A percentile compares a stretch with the other conserved stretches of the same genome.
These are phyloP conservation scores for Archivesica marissinica DNA, from an alignment of 1,140 invertebrate species.

Conservation along the genomic window DNA sequence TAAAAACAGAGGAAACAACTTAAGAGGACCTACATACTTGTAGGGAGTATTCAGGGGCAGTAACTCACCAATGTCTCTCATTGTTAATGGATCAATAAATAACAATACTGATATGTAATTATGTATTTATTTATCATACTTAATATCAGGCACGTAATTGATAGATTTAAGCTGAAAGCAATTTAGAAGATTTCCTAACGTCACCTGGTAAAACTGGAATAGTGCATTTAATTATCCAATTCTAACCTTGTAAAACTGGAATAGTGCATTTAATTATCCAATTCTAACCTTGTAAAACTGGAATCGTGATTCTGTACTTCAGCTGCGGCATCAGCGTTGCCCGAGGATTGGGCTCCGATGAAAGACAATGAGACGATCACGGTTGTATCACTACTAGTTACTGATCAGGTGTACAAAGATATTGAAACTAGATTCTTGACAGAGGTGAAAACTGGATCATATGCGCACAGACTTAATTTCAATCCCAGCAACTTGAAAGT, in stretches of 20 bases:
- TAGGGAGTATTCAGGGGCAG: too few relatives aligned
- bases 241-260: background rate
- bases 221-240: too few relatives aligned
- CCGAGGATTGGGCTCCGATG: slow-evolving; percentile 35
- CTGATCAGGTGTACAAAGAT: background rate
- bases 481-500: slow-evolving; percentile 38
- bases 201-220: too few relatives aligned
- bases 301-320: background rate
- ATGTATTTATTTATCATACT: too few relatives aligned
- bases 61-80: too few relatives aligned
- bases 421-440: slow-evolving; percentile 26
- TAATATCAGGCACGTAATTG: too few relatives aligned
- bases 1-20: too few relatives aligned
- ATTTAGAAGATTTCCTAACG: too few relatives aligned
- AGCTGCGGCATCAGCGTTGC: slow-evolving; percentile 2
- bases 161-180: too few relatives aligned
- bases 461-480: slow-evolving; percentile 16
- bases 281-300: background rate
- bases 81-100: too few relatives aligned
- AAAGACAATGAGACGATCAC: slow-evolving; percentile 35
- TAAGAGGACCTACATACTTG: too few relatives aligned
- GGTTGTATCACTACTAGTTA: background rate
- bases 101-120: too few relatives aligned
- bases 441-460: slow-evolving; percentile 41
- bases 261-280: background rate